Percentiles rank a stretch among this genome's conserved stretches.
Evolutionary conservation across 2,888 invertebrate species (phyloP).

Genomic region (Euspilapteryx auroguttella): DNA sequence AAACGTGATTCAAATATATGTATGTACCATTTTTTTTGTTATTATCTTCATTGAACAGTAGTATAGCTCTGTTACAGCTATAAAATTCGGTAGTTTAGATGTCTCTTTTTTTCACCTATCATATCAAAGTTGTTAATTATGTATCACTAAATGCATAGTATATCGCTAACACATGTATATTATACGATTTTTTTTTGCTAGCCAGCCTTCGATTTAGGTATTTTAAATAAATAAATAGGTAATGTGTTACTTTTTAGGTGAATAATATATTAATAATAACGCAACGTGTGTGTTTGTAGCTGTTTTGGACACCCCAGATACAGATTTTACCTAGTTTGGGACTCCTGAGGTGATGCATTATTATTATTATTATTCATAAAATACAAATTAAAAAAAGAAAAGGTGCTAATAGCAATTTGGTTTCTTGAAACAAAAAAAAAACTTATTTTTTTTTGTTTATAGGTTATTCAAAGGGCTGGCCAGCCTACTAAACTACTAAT

Average conservation of each 20-base stretch:
- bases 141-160: conserved; percentile 44
- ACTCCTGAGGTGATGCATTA: no score
- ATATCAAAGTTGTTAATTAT: conserved; percentile 31
- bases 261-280: no score
- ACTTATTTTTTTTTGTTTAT: conserved; percentile 1
- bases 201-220: conserved; percentile 13
- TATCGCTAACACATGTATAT: conserved; percentile 47
- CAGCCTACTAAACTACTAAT: conserved; percentile 9
- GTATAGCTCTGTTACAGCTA: no score
- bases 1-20: no score
- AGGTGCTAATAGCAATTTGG: not conserved
- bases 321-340: no score
- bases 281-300: not conserved
- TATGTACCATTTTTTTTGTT: no score
- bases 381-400: no score
- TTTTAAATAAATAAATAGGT: not conserved
- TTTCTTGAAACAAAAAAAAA: not conserved
- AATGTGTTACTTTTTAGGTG: not conserved
- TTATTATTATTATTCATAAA: no score
- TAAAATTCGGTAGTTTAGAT: no score
- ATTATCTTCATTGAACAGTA: no score
- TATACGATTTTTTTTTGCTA: conserved; percentile 39
- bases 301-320: not conserved
- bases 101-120: conserved; percentile 23
- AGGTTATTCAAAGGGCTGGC: conserved; percentile 16